phyloP scores from a whole-genome alignment of 2,797 vertebrate species.

The Channallabes apus region DNA sequence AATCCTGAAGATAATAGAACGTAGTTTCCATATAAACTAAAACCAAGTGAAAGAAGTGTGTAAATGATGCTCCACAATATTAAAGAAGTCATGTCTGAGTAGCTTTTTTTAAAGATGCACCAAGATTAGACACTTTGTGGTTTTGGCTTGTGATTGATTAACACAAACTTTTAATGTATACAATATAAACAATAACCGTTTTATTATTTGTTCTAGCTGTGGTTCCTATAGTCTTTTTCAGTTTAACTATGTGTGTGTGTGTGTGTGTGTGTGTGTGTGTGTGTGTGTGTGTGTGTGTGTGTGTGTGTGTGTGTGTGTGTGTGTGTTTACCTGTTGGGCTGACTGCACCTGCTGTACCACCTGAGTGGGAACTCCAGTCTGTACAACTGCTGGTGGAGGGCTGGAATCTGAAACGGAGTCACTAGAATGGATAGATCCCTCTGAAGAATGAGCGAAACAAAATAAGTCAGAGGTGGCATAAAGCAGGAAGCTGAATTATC shows the following conservation, averaged over 20 bases:
- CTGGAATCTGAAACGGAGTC: slow-evolving; percentile 88
- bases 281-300: slow-evolving; percentile 1
- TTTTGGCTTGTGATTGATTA: neutral
- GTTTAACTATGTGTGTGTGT: neutral
- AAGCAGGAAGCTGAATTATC: neutral
- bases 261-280: slow-evolving; percentile 3
- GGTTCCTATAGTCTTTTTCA: neutral
- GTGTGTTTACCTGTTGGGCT: slow-evolving; percentile 80
- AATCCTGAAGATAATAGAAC: neutral
- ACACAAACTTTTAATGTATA: neutral
- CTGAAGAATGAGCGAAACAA: slow-evolving; percentile 62
- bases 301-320: neutral
- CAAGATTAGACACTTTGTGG: neutral
- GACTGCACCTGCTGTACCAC: slow-evolving; percentile 90
- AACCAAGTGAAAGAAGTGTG: neutral
- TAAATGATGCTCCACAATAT: neutral
- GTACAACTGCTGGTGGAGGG: slow-evolving; percentile 82
- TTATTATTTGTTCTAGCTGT: neutral
- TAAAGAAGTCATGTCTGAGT: neutral
- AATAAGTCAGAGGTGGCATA: neutral
- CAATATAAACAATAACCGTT: no score
- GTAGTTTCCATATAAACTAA: neutral
- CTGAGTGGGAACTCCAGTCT: slow-evolving; percentile 88
- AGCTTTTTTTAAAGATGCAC: neutral
- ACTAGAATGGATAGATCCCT: slow-evolving; percentile 87